Evolutionary conservation across 1,140 invertebrate genomes (phyloP).

Genomic region (Probaryconus sp.): DNA sequence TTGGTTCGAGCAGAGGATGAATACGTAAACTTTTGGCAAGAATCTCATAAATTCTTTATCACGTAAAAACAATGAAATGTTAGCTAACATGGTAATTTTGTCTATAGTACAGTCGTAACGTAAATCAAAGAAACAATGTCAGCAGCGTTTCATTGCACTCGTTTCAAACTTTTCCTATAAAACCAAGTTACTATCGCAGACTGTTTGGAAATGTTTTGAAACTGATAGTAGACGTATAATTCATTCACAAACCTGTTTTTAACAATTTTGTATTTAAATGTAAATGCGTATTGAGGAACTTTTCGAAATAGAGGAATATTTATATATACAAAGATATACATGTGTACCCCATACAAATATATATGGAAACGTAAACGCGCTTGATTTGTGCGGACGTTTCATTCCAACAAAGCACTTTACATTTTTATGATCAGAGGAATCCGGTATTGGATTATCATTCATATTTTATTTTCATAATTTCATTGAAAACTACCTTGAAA

Average conservation of each 20-base stretch:
- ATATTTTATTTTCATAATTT: no score
- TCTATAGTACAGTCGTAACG: background rate
- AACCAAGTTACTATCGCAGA: background rate
- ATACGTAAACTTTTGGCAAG: background rate
- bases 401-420: no score
- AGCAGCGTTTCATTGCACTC: background rate
- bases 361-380: no score
- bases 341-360: no score
- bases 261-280: background rate
- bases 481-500: no score
- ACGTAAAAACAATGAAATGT: background rate
- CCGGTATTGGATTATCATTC: no score
- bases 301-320: no score
- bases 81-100: slow-evolving; percentile 6
- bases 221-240: background rate
- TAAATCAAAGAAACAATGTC: slow-evolving; percentile 4
- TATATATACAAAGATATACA: no score
- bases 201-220: background rate
- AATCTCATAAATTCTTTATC: slow-evolving; percentile 3
- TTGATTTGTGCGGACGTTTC: no score
- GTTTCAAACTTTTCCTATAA: slow-evolving; percentile 1
- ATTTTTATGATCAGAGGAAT: no score
- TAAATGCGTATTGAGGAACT: no score
- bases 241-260: background rate
- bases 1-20: no score